Evolutionary conservation across 2,113 vertebrate genomes (phyloP).

Genomic region (Pachypanchax playfairii): DNA sequence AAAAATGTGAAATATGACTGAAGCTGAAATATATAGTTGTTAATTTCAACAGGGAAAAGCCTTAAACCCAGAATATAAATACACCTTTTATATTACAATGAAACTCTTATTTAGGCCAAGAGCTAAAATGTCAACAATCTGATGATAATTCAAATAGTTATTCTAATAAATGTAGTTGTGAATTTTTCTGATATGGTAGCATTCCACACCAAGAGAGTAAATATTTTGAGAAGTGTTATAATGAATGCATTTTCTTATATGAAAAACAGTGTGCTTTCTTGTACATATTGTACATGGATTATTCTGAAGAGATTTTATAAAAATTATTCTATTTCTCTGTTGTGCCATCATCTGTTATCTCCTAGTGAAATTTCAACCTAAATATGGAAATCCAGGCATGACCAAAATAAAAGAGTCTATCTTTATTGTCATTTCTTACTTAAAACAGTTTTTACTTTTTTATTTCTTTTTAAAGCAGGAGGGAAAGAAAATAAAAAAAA

Average conservation of each 20-base stretch:
- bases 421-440: not conserved
- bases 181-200: slow-evolving; percentile 17
- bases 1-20: slow-evolving; percentile 19
- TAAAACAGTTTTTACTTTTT: too few relatives aligned
- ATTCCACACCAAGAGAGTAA: slow-evolving; percentile 9
- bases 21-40: slow-evolving; percentile 1
- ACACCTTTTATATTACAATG: not conserved
- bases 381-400: not conserved
- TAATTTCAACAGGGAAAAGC: slow-evolving; percentile 1
- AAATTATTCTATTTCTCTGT: slow-evolving; percentile 41
- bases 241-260: slow-evolving; percentile 41
- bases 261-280: slow-evolving; percentile 38
- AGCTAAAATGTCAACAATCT: not conserved
- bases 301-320: slow-evolving; percentile 60
- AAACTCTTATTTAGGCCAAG: not conserved
- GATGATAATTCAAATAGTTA: not conserved
- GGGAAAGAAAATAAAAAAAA: too few relatives aligned
- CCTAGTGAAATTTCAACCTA: slow-evolving; percentile 5
- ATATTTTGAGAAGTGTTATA: slow-evolving; percentile 52
- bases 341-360: slow-evolving; percentile 52
- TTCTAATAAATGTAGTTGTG: not conserved
- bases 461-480: too few relatives aligned
- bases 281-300: slow-evolving; percentile 76
- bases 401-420: not conserved
- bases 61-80: slow-evolving; percentile 16